phyloP scores from a whole-genome alignment of 1,140 invertebrate genomes.

The Achatina immaculata region DNA sequence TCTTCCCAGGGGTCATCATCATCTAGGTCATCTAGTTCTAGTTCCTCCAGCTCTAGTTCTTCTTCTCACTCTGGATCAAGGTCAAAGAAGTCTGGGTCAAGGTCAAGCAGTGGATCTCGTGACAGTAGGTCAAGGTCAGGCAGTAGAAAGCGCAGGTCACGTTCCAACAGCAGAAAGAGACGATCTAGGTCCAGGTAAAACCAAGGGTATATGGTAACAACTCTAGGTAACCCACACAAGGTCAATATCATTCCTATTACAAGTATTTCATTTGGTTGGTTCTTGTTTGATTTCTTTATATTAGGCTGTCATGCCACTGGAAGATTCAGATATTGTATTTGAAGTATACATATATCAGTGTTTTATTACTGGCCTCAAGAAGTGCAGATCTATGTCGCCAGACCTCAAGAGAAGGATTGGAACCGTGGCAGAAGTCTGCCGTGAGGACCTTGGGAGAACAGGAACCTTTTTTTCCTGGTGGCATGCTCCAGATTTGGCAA shows the following conservation, averaged over 20 bases:
- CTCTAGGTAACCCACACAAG: constrained; percentile 54
- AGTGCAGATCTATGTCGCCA: not conserved
- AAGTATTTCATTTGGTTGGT: constrained; percentile 30
- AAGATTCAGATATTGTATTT: not conserved
- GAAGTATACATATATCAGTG: not conserved
- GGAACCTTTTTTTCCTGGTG: no score
- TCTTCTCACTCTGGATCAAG: constrained; percentile 46
- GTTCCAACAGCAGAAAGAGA: constrained; percentile 43
- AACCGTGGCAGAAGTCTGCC: not conserved
- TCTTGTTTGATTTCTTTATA: constrained; percentile 15
- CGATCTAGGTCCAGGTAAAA: constrained; percentile 63
- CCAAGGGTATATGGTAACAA: constrained; percentile 50
- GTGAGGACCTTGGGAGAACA: no score
- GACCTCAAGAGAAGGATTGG: not conserved
- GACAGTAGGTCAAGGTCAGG: not conserved
- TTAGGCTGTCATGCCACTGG: not conserved
- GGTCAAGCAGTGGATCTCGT: constrained; percentile 22
- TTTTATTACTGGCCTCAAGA: not conserved
- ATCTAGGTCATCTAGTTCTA: constrained; percentile 56
- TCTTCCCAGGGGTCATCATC: constrained; percentile 38
- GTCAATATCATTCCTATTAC: constrained; percentile 49
- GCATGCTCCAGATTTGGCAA: no score
- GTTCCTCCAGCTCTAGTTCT: constrained; percentile 50
- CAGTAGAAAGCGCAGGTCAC: constrained; percentile 43
- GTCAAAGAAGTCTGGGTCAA: constrained; percentile 34